Evolutionary conservation across 2,797 vertebrate species (phyloP).

Genomic region (Myotis pilosus): DNA sequence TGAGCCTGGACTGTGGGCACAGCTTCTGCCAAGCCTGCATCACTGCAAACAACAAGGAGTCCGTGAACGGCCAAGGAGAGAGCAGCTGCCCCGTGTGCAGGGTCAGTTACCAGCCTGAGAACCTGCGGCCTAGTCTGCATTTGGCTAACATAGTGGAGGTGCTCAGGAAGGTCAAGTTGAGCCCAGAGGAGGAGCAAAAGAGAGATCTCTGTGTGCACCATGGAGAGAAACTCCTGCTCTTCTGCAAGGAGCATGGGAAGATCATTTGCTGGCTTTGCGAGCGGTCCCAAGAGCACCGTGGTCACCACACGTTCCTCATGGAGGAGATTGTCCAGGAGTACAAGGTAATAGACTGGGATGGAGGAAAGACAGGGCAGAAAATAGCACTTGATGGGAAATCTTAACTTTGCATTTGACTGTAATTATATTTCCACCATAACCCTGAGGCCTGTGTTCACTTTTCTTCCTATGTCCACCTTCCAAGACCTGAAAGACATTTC

Average conservation of each 20-base stretch:
- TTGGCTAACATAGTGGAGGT: neutral
- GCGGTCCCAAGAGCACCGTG: slow-evolving; percentile 1
- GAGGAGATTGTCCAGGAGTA: neutral
- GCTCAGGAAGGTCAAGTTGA: neutral
- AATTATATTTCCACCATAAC: neutral
- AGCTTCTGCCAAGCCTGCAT: slow-evolving; percentile 54
- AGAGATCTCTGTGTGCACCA: neutral
- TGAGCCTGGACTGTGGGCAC: slow-evolving; percentile 41
- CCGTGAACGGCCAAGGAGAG: fast-evolving
- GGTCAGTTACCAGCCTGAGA: neutral
- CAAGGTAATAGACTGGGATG: neutral
- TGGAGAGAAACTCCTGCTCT: slow-evolving; percentile 47
- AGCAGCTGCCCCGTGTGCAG: neutral
- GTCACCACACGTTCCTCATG: neutral
- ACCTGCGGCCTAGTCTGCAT: neutral
- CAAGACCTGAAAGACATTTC: neutral
- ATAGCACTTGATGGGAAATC: neutral
- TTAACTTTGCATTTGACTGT: neutral
- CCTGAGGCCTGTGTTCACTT: neutral
- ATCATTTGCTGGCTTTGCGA: slow-evolving; percentile 51
- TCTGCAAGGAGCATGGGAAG: slow-evolving; percentile 27
- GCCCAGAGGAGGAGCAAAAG: neutral
- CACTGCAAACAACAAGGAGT: neutral
- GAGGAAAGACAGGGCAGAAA: neutral
- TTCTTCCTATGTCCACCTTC: neutral